Evolutionary conservation across 2,797 vertebrate species (phyloP).

Genomic region (Hemitrygon akajei): DNA sequence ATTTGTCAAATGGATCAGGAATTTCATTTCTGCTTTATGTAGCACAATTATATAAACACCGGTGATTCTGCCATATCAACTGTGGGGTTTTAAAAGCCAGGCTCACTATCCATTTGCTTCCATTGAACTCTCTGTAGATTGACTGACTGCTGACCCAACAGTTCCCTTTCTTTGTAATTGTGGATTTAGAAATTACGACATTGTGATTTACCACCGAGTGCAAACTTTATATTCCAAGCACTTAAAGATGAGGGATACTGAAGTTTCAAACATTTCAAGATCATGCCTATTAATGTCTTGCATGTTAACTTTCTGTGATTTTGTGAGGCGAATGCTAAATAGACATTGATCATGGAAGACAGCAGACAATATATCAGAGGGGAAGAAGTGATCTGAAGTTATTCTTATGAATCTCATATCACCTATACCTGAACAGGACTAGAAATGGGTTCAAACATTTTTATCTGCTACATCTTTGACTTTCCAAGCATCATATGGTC

Average conservation of each 20-base stretch:
- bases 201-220: not conserved
- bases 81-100: not conserved
- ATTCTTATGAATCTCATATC: not conserved
- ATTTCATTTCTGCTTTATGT: not conserved
- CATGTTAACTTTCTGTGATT: not conserved
- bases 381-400: not conserved
- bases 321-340: not conserved
- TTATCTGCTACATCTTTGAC: not conserved
- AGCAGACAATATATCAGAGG: not conserved
- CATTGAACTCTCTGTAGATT: not conserved
- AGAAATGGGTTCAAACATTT: not conserved
- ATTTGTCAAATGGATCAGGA: constrained; percentile 2
- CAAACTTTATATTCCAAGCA: not conserved
- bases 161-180: not conserved
- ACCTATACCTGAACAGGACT: not conserved
- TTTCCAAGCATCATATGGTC: not conserved
- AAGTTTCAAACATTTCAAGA: not conserved
- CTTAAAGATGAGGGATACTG: not conserved
- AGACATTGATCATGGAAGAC: not conserved
- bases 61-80: not conserved
- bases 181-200: not conserved
- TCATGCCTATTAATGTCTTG: not conserved
- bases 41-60: not conserved
- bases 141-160: not conserved
- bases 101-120: not conserved